Conservation (phyloP, 2,797 vertebrate genomes). For the Heliangelus exortis region DNA sequence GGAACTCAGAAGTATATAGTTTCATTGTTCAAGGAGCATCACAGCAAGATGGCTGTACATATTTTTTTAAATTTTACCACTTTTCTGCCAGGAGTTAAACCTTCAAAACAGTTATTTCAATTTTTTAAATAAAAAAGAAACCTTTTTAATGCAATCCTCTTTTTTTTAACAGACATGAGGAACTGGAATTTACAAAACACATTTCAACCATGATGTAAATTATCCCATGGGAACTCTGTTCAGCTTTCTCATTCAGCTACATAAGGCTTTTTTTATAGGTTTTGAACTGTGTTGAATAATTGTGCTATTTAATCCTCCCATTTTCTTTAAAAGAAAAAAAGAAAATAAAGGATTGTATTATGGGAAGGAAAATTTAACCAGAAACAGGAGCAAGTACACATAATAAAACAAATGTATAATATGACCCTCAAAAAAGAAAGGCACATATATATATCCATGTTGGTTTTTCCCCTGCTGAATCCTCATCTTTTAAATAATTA, state of each 20-base stretch:
- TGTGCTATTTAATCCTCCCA: background rate
- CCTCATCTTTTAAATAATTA: background rate
- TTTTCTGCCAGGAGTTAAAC: background rate
- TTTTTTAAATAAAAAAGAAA: accelerated
- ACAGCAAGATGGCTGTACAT: background rate
- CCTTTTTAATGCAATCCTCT: background rate
- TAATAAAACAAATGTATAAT: background rate
- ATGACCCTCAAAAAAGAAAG: background rate
- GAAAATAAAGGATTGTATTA: background rate
- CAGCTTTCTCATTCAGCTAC: background rate
- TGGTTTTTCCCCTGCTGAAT: background rate
- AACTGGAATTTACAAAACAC: background rate
- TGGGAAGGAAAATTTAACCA: background rate
- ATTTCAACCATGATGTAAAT: background rate
- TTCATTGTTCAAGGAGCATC: background rate
- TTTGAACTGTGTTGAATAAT: background rate
- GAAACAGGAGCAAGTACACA: background rate
- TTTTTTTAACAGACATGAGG: background rate
- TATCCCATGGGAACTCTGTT: background rate
- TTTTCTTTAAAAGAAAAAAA: background rate
- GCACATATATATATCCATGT: background rate
- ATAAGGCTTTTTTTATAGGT: background rate
- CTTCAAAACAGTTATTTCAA: background rate
- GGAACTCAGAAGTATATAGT: background rate
- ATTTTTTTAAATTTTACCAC: background rate